Percentiles rank a stretch among this genome's conserved stretches.
Conservation (phyloP, 2,888 invertebrate species). For the Eledone cirrhosa region DNA sequence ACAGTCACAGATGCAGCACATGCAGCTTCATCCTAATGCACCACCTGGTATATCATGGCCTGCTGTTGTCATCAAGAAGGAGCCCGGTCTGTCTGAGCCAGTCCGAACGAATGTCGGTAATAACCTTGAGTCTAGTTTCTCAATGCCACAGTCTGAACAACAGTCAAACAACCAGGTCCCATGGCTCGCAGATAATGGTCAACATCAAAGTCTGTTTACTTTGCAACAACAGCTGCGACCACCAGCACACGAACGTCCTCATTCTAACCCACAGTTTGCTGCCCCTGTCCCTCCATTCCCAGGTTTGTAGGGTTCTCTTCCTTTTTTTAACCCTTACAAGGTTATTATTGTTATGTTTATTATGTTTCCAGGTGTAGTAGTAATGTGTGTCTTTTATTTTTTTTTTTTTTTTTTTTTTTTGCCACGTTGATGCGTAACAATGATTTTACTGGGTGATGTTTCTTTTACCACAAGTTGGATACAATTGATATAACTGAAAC, state of each 20-base stretch:
- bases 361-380: too few relatives aligned
- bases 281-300: conserved; percentile 20
- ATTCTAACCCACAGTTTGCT: conserved; percentile 24
- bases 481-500: too few relatives aligned
- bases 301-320: neutral
- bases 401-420: too few relatives aligned
- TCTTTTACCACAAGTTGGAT: too few relatives aligned
- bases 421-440: too few relatives aligned
- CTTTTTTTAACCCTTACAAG: too few relatives aligned
- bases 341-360: too few relatives aligned
- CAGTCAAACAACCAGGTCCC: conserved; percentile 3
- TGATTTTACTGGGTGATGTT: too few relatives aligned
- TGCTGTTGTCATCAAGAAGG: conserved; percentile 6
- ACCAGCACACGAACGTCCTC: neutral
- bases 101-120: neutral
- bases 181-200: conserved; percentile 1
- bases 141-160: neutral
- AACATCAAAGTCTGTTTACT: conserved; percentile 8
- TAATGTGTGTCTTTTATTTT: too few relatives aligned
- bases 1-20: neutral
- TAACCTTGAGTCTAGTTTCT: neutral
- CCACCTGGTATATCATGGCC: conserved; percentile 19
- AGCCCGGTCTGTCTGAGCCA: conserved; percentile 10
- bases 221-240: conserved; percentile 21
- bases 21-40: conserved; percentile 3